Evolutionary conservation across 30 jellyfish, hydroid and myxozoan species (phyloP), one percentile per base, ranked within the genome.

Genomic region (Phacellophora camtschatica): DNA sequence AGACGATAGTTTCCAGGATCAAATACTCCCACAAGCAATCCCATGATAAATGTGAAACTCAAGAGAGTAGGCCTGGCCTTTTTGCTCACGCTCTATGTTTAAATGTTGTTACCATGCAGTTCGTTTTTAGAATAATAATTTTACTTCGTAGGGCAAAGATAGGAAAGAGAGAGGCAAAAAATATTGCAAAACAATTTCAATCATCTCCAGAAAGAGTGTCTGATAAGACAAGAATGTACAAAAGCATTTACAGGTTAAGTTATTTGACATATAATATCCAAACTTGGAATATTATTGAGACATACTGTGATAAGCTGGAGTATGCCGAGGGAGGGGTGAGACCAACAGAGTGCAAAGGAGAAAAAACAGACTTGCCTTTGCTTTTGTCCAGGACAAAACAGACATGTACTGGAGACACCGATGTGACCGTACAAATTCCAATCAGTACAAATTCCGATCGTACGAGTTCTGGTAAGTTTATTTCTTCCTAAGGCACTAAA

Each of bases 341-440:
- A 63, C 77, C 77, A 63, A 35, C 23, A 29, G 77, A 63, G 32
- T 63, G 77, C 77, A 32, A 35, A 63, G 77, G 58, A 63, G 77
- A 63, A 63, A 63, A 22, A 35, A 63, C 77, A 63, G 46, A 35
- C 28, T 54, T 63, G 28, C 16, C 53, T 63, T 22, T 54, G 24
- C 77, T 63, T 54, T 25, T 63, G 77, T 28, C 77, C 28, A 63
- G 77, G 32, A 63, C 57, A 25, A 35, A 35, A 22, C 37, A 54
- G 32, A 63, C 32, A 22, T 63, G 77, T 54, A 63, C 53, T 25
- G 42, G 22, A 63, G 50, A 63, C 32, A 24, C 28, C 42, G 42
- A 63, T 12, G 77, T 7, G 8, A 54, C 28, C 7, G 37, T 63
- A 36, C 37, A 36, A 35, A 22, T 63, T 63, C 77, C 77, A 20